Conservation (phyloP, 1,140 invertebrate species). For the Penaeus chinensis region DNA sequence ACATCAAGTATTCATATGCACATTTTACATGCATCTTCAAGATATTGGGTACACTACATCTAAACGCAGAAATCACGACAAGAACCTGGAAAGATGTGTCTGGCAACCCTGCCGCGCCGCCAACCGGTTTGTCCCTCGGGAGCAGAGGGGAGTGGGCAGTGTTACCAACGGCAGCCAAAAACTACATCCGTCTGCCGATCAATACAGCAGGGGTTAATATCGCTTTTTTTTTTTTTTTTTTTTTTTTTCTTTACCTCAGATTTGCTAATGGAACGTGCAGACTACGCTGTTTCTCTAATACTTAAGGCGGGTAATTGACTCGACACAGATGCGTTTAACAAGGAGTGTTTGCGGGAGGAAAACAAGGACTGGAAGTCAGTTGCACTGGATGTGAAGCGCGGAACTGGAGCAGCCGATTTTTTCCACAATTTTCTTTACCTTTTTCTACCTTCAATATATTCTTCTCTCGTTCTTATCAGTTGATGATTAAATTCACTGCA, state of each 20-base stretch:
- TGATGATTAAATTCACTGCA: no score
- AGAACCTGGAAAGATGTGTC: background rate
- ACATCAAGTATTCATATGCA: no score
- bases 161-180: background rate
- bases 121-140: slow-evolving; percentile 51
- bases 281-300: no score
- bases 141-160: slow-evolving; percentile 14
- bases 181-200: background rate
- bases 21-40: no score
- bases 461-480: background rate
- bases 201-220: no score
- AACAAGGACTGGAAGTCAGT: background rate
- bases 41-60: no score
- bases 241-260: background rate
- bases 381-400: background rate
- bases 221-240: background rate
- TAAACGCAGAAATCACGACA: no score
- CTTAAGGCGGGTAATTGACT: no score
- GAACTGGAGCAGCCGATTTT: background rate
- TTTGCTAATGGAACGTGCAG: no score
- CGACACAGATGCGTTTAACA: no score
- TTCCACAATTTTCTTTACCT: background rate
- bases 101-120: slow-evolving; percentile 33
- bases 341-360: no score
- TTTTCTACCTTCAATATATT: background rate